Evolutionary conservation across 2,797 vertebrate genomes (phyloP).

Genomic region (Orientallactaga sibirica): DNA sequence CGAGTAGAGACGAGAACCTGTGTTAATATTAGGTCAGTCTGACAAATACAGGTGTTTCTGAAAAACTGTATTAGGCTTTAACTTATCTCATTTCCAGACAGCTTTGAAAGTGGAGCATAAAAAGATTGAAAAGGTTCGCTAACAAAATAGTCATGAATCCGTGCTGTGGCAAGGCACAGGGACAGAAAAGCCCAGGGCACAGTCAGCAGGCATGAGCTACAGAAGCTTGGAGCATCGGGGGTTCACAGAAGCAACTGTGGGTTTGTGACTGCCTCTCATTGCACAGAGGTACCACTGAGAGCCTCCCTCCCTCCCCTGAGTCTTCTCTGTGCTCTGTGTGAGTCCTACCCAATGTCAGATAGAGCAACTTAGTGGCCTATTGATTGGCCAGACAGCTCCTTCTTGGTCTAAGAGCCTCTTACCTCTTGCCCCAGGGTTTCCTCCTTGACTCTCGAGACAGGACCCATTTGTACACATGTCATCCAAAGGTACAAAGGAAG

Average conservation of each 20-base stretch:
- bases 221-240: fast-evolving
- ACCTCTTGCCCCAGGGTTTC: background rate
- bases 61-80: constrained; percentile 74
- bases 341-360: background rate
- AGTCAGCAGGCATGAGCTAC: background rate
- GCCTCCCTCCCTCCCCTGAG: fast-evolving
- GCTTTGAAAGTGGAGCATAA: constrained; percentile 75
- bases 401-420: background rate
- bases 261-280: background rate
- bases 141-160: constrained; percentile 33
- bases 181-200: background rate
- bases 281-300: fast-evolving
- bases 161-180: constrained; percentile 41
- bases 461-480: fast-evolving
- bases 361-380: background rate
- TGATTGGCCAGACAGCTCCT: no score
- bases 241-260: background rate
- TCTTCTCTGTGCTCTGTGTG: background rate
- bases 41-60: constrained; percentile 69
- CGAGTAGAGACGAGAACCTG: constrained; percentile 37
- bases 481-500: background rate
- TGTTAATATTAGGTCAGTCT: constrained; percentile 80
- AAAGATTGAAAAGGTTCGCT: constrained; percentile 72
- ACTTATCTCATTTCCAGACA: constrained; percentile 72
- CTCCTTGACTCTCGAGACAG: background rate